Evolutionary conservation across 1,140 invertebrate genomes (phyloP), one percentile per base, ranked within the genome.

Genomic region (Protaetia brevitarsis): DNA sequence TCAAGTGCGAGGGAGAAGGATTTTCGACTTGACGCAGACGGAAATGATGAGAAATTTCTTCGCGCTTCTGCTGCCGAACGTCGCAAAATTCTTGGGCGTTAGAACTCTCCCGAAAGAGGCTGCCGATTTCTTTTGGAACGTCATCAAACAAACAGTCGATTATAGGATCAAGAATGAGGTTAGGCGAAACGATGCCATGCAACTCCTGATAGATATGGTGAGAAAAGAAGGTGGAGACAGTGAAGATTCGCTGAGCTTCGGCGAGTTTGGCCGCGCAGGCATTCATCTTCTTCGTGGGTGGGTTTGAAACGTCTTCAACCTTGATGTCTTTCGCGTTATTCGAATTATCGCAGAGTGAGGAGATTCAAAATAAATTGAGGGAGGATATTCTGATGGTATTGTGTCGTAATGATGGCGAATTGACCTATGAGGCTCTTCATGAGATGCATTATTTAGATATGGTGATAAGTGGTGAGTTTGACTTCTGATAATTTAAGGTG

Each of bases 391-490:
- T 77, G 8, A 31, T 70, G 2, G 79, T 82, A 13, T 26, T 84
- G 0, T 63, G 69, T 8, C 77, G 77, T 62, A 73, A 84, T 65
- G 71, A 79, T 16, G 79, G 80, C 1, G 71, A 80, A 63, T 66
- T 86, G 0, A 83, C 77, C 31, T 87, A 84, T 68, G 84, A 87
- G 8, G 77, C 79, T n/a, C 64, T 88, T 1, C 73, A 79, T 16
- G 79, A 83, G 10, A 80, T 88, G 76, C 77, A 76, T 0, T 84
- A 68, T 34, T 34, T 63, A 28, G 27, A 62, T 7, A 60, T 61
- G 26, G 65, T 66, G 3, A 63, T 69, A 45, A 75, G 76, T 31
- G 87, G 88, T 73, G 63, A 74, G 13, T 51, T 13, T 13, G 23
- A 37, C 16, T 34, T n/a, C n/a, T n/a, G n/a, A n/a, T n/a, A n/a